Evolutionary conservation across 2,113 vertebrate genomes (phyloP), one percentile per base, ranked within the genome.

Genomic region (Oreochromis niloticus): DNA sequence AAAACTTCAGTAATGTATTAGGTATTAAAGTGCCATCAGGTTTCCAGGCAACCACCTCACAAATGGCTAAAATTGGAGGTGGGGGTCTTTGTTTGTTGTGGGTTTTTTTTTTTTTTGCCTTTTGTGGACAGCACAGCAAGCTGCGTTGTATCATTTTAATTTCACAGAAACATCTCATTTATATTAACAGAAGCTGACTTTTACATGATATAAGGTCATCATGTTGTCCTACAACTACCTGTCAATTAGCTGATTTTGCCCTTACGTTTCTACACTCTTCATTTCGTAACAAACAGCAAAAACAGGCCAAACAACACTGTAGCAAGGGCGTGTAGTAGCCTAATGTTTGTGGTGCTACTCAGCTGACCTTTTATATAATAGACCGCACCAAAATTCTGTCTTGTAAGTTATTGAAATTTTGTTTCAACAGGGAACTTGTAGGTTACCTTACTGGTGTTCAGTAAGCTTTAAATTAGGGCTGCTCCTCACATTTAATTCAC

Each of bases 391-490:
- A 48, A 75, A 48, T 30, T 46, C 9, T 48, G 46, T 75, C 71
- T 48, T 75, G 9, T 75, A 75, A 73, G 68, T 73, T 50, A 50
- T 32, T 30, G 14, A 75, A 75, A 48, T 32, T 75, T 30, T 48
- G 68, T 30, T 75, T 75, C 22, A 75, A 30, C 24, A 19, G 41
- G 71, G 43, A 48, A 75, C 14, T 46, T 48, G 24, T 75, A 3
- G 43, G 16, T 50, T 32, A 17, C 24, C 22, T 75, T 50, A 27
- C 10, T 50, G 27, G 71, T 50, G 43, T 48, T 75, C 24, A 48
- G 43, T 75, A 75, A 75, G 43, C 9, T 75, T 75, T 75, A 32
- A 75, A 46, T 48, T 75, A 30, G 24, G 43, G 43, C 14, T 48
- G 43, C 16, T 75, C 14, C 41, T 30, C 41, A 46, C 39, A 66